Evolutionary conservation across 1,140 invertebrate species (phyloP).

Genomic region (Muscidifurax raptorellus): DNA sequence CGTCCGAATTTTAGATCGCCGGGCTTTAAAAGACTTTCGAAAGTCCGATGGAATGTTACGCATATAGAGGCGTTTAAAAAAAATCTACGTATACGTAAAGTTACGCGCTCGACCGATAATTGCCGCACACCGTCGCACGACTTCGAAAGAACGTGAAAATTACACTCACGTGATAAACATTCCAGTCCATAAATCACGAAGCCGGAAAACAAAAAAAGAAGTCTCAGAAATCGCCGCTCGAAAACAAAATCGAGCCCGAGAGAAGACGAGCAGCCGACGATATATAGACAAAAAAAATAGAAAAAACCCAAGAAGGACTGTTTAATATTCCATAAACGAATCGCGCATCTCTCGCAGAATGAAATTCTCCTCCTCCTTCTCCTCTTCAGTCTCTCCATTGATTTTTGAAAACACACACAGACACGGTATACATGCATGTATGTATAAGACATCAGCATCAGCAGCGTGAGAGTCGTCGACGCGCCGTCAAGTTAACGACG

Average conservation of each 20-base stretch:
- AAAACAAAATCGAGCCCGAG: neutral
- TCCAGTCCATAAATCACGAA: constrained; percentile 34
- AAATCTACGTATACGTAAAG: neutral
- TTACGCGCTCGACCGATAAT: neutral
- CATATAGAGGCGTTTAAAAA: no score
- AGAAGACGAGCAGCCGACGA: neutral
- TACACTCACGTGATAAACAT: neutral
- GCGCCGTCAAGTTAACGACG: constrained; percentile 19
- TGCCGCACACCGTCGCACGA: no score
- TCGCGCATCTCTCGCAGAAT: constrained; percentile 11
- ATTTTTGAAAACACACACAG: neutral
- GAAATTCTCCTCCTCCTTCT: neutral
- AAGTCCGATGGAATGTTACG: no score
- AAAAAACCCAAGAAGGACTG: neutral
- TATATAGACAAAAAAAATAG: neutral
- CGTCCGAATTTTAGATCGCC: no score
- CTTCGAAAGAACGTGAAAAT: constrained; percentile 1
- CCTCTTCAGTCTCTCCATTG: neutral
- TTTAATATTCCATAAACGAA: constrained; percentile 40
- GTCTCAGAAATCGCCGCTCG: constrained; percentile 13
- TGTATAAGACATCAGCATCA: neutral
- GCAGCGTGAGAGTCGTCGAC: constrained; percentile 29
- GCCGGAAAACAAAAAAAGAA: constrained; percentile 32
- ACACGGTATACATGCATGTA: no score
- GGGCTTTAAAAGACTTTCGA: no score